Percentiles rank a stretch among this genome's conserved stretches.
Evolutionary conservation across 2,113 vertebrate species (phyloP).

Genomic region (Entomyzon cyanotis): DNA sequence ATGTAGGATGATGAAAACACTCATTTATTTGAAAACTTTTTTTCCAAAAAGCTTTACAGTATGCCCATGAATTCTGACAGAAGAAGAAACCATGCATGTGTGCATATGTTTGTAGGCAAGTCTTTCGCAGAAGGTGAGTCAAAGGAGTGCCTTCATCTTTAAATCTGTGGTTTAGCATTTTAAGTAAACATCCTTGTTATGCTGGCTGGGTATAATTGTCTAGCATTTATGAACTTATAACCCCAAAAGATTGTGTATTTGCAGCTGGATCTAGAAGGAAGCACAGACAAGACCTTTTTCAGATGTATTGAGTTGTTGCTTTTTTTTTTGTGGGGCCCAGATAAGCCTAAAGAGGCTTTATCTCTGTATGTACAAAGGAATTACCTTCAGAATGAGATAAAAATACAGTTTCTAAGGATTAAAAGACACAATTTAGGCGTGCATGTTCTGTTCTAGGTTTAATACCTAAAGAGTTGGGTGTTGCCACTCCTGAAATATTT

Average conservation of each 20-base stretch:
- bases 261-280: neutral
- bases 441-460: neutral
- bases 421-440: neutral
- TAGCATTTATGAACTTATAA: neutral
- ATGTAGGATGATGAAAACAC: slow-evolving; percentile 10
- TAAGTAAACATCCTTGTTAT: neutral
- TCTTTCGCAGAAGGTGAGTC: neutral
- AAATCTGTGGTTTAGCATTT: neutral
- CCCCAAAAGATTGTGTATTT: neutral
- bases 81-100: neutral
- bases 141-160: neutral
- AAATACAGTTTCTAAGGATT: slow-evolving; percentile 26
- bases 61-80: neutral
- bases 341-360: slow-evolving; percentile 4
- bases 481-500: neutral
- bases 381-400: neutral
- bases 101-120: neutral
- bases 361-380: neutral
- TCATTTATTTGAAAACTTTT: neutral
- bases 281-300: neutral
- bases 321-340: neutral
- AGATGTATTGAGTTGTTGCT: neutral
- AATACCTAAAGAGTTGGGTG: neutral
- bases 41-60: neutral
- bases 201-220: neutral